Evolutionary conservation across 2,113 vertebrate genomes (phyloP), one percentile per base, ranked within the genome.

Genomic region (Dasyprocta punctata): DNA sequence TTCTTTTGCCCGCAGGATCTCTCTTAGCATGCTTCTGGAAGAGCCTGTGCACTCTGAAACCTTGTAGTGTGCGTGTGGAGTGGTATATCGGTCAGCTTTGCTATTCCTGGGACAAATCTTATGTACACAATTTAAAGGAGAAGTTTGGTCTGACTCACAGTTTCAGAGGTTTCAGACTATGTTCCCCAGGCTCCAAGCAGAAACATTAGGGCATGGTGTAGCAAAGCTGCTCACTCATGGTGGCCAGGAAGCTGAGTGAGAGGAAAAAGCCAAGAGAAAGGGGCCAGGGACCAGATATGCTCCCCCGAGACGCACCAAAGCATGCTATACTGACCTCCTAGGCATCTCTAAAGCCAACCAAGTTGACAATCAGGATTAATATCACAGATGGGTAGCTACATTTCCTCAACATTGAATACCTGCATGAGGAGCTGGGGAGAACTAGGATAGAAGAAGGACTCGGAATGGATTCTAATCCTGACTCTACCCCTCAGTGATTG

Each of bases 21-120:
- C 75, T 73, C 24, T 90, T 80, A 92, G n/a, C 56, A 65, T 17
- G 84, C 47, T 93, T 93, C 86, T 83, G 19, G 36, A 93, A 47
- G 7, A 2, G 52, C 7, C 61, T 73, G 5, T 54, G 47, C 30
- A 58, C 17, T 58, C 24, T n/a, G 65, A 77, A 85, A 88, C 33
- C 3, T 2, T 11, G 28, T 1, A 20, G 3, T n/a, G 0, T 54
- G 49, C 38, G 33, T 44, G 38, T 4, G 0, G 69, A 73, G 38
- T 24, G 10, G 20, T 41, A 4, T 73, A 41, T 41, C 12, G 20
- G 38, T 41, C 38, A 73, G 22, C 69, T 73, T 24, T 41, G 9
- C 69, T 41, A 41, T 24, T 24, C 1, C 69, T 24, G 10, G 22
- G 69, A 41, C 69, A 73, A 41, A 73, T 73, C 20, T 73, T 1